phyloP scores from a whole-genome alignment of 2,797 vertebrate genomes.

The Clarias platycephalus region DNA sequence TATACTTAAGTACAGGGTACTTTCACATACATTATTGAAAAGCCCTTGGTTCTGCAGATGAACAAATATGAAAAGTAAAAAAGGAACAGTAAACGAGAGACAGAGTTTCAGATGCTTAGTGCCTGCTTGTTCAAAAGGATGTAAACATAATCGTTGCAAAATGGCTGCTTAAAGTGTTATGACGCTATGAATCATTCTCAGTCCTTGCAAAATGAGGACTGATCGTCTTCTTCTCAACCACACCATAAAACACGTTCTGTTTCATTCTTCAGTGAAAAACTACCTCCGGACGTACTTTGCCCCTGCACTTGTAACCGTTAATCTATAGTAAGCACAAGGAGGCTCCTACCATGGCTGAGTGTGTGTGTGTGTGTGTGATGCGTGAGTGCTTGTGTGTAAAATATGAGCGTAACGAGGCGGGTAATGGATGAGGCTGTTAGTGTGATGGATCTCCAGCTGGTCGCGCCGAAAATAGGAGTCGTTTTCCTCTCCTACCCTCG shows the following conservation, averaged over 20 bases:
- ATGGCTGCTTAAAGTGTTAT: slow-evolving; percentile 16
- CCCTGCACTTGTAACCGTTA: slow-evolving; percentile 37
- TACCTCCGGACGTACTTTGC: slow-evolving; percentile 24
- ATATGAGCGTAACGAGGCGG: slow-evolving; percentile 50
- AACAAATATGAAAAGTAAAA: neutral
- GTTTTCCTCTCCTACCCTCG: slow-evolving; percentile 34
- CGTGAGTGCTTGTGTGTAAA: slow-evolving; percentile 34
- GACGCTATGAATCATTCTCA: slow-evolving; percentile 15
- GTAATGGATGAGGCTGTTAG: slow-evolving; percentile 58
- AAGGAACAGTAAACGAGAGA: neutral
- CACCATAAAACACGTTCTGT: neutral
- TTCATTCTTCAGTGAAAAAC: slow-evolving; percentile 17
- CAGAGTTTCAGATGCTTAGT: slow-evolving; percentile 1
- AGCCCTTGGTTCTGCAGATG: neutral
- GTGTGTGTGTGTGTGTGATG: slow-evolving; percentile 25
- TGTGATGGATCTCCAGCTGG: slow-evolving; percentile 53
- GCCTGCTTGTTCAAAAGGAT: slow-evolving; percentile 22
- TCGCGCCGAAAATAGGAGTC: slow-evolving; percentile 48
- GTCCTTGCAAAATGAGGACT: slow-evolving; percentile 8
- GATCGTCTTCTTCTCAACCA: slow-evolving; percentile 1
- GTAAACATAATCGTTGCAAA: slow-evolving; percentile 20
- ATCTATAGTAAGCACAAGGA: slow-evolving; percentile 36
- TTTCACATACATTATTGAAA: slow-evolving; percentile 27
- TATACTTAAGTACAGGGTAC: slow-evolving; percentile 3
- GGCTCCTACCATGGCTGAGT: neutral